Base-by-base conservation (phyloP, 2,797 vertebrate species). In the Mormyrus hasselquistii region DNA sequence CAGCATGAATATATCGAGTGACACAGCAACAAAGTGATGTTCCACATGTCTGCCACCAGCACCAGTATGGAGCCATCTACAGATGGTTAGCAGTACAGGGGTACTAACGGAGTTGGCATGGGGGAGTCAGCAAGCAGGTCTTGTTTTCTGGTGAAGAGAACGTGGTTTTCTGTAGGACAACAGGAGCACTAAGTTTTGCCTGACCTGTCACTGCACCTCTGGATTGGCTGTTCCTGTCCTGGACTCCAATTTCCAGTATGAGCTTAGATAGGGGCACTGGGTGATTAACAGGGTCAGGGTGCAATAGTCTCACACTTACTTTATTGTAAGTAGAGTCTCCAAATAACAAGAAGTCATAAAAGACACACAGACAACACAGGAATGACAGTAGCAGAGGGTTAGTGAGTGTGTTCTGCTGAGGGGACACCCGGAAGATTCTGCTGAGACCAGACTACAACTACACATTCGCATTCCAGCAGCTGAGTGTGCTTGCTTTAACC, bases 401-500 rank as follows among this genome's bases (percentile, higher is more conserved):
- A 55, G 86, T 41, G 53, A 87, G 25, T 19, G 53, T n/a, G 14
- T 44, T 19, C 29, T 34, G n/a, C 29, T 34, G n/a, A 55, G 76
- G 59, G 22, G 34, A 25, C 34, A 49, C 22, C 87, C n/a, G 8
- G 41, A 65, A 47, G 38, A 65, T 62, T 87, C 41, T 49, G 57
- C 1, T 3, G 50, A 41, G 7, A 9, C 34, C 50, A 50, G 12
- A 44, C 41, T 41, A n/a, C 19, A 12, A 59, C 10, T 82, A 52
- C 57, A 29, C 50, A 53, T 83, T 83, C 55, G 10, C 47, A 52
- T 52, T 55, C 6, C 34, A 41, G 73, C 50, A 59, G 52, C 29
- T 57, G 73, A 52, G n/a, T 16, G 83, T 44, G 2, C 52, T 53
- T 55, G 22, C 88, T 84, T 88, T 88, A 89, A 85, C 53, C 29